These are phyloP conservation scores for Lucilia cuprina DNA, from an alignment of 1,140 invertebrate genomes.

Conservation along the genomic window DNA sequence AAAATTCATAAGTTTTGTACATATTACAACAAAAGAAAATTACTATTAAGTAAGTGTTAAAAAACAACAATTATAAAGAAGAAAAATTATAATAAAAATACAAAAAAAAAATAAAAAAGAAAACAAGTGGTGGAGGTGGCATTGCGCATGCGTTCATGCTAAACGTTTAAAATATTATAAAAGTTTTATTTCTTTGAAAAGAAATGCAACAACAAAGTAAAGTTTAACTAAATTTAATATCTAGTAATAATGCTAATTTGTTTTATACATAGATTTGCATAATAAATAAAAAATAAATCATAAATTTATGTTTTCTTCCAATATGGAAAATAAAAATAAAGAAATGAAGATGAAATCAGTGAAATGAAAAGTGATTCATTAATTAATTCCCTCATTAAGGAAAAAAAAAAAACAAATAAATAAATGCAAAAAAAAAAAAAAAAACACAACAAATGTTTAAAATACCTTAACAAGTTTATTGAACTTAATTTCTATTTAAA, in stretches of 20 bases:
- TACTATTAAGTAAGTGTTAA: constrained; percentile 13
- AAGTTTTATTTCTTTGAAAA: too few species aligned
- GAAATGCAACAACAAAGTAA: too few species aligned
- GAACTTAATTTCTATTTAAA: background rate
- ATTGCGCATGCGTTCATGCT: background rate
- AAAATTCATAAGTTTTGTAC: background rate
- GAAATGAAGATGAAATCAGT: background rate
- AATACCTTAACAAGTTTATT: background rate
- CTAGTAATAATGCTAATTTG: too few species aligned
- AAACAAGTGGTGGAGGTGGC: background rate
- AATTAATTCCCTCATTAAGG: background rate
- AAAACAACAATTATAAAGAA: background rate
- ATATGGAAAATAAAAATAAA: background rate
- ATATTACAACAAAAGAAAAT: background rate
- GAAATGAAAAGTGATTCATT: constrained; percentile 1
- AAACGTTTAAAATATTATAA: background rate
- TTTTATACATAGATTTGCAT: background rate
- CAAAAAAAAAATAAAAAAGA: background rate
- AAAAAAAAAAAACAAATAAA: constrained; percentile 14
- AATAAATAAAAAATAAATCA: background rate
- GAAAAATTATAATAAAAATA: background rate
- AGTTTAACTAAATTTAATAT: too few species aligned
- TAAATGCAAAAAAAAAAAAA: background rate
- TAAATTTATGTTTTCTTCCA: background rate
- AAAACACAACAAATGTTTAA: background rate